phyloP scores from a whole-genome alignment of 2,797 vertebrate genomes.

The Coccyzus lansbergi region DNA sequence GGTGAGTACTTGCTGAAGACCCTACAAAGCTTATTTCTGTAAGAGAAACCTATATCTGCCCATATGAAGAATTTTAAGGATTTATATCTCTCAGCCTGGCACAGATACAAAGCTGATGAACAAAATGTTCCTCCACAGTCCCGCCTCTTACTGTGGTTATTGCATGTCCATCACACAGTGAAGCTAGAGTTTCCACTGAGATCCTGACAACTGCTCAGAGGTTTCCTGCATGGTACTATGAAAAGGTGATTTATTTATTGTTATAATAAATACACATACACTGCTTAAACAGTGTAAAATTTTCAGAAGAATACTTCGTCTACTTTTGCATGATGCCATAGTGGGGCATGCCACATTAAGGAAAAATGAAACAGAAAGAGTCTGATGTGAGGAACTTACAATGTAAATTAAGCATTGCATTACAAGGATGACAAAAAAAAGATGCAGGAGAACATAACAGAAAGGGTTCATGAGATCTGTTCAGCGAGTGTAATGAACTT shows the following conservation, averaged over 20 bases:
- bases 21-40: background rate
- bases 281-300: slow-evolving; percentile 8
- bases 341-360: background rate
- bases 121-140: slow-evolving; percentile 13
- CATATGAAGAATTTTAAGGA: background rate
- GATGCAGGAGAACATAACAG: slow-evolving; percentile 19
- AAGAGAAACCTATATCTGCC: background rate
- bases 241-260: slow-evolving; percentile 24
- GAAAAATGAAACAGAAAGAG: slow-evolving; percentile 37
- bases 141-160: background rate
- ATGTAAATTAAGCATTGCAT: slow-evolving; percentile 42
- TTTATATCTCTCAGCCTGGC: background rate
- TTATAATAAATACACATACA: too few relatives aligned
- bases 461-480: slow-evolving; percentile 4
- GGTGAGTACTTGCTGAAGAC: background rate
- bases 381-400: slow-evolving; percentile 23
- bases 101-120: background rate
- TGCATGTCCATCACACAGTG: background rate
- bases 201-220: slow-evolving; percentile 40
- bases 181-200: slow-evolving; percentile 50
- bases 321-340: background rate
- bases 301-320: slow-evolving; percentile 22
- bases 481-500: slow-evolving; percentile 7
- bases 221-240: slow-evolving; percentile 32
- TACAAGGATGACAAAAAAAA: slow-evolving; percentile 30